Base-by-base conservation (phyloP, 2,113 vertebrate species). In the Cephalophus harveyi region DNA sequence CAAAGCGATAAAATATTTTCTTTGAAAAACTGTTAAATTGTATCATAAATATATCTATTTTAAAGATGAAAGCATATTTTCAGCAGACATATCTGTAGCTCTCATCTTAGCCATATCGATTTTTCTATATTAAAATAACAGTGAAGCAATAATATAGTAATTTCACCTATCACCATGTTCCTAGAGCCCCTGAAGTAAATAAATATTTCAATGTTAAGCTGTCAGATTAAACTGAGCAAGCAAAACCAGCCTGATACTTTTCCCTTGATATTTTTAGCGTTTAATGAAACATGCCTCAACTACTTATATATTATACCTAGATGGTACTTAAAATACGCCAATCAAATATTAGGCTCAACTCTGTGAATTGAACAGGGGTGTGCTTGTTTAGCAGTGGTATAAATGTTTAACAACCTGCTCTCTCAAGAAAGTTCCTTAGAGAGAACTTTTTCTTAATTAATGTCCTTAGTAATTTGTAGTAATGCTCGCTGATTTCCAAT, bases 21-120 rank as follows among this genome's bases (percentile, higher is more conserved):
- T 85, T 97, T 43, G 71, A 97, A 54, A 98, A 62, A 59, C n/a
- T 88, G 52, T 95, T 98, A 95, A 97, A 96, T 62, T 25, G 11
- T 97, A 52, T 88, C 88, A 97, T 87, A 60, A 2, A 94, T 90
- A 95, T 52, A 79, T 76, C 96, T 94, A 27, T 89, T 98, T 87
- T 95, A 96, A 97, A 95, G 60, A 89, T 36, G 55, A 89, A 97
- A 97, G 16, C n/a, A 10, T 94, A 15, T 91, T 97, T 98, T 94
- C 40, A 27, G 50, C 48, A 96, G 40, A 50, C 12, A 62, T 16
- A 33, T 9, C 91, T 85, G 60, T 62, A 88, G 87, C 36, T 30
- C 67, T 86, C 4, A 88, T 6, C 25, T 27, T 59, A 67, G 46
- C 33, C 59, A 54, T 43, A 57, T 30, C 28, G 21, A 90, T 62